These are phyloP conservation scores for Sebastes cheni DNA, from an alignment of 2,797 vertebrate genomes.

Conservation along the genomic window DNA sequence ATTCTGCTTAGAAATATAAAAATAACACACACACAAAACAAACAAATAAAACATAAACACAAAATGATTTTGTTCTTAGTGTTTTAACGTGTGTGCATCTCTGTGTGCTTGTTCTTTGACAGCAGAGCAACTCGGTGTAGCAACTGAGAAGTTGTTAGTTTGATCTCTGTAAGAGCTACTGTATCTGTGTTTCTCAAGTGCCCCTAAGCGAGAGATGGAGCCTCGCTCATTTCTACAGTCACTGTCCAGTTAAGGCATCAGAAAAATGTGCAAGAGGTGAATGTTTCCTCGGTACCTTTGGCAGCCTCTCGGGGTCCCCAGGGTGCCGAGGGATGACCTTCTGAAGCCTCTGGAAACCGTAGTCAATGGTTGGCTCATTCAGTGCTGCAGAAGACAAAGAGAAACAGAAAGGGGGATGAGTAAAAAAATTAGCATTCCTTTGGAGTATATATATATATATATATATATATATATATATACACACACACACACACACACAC, in stretches of 20 bases:
- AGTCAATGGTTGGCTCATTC: slow-evolving; percentile 98
- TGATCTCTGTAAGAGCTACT: slow-evolving; percentile 6
- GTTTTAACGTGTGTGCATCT: background rate
- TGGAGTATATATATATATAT: too few species aligned
- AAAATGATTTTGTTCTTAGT: slow-evolving; percentile 8
- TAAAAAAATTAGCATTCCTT: background rate
- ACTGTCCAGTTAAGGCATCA: background rate
- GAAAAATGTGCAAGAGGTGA: background rate
- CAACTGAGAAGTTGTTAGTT: slow-evolving; percentile 5
- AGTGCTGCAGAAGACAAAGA: slow-evolving; percentile 81
- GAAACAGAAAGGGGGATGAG: slow-evolving; percentile 15
- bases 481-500: too few species aligned
- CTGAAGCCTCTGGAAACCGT: slow-evolving; percentile 98
- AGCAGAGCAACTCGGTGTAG: background rate
- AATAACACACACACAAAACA: slow-evolving; percentile 6
- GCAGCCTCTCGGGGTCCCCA: slow-evolving; percentile 95
- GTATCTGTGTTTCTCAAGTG: slow-evolving; percentile 3
- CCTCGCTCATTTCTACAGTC: background rate
- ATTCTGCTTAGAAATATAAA: slow-evolving; percentile 22
- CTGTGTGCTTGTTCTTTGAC: slow-evolving; percentile 31
- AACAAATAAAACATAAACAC: slow-evolving; percentile 40
- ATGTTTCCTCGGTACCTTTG: slow-evolving; percentile 85
- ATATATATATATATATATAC: too few species aligned
- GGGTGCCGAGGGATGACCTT: slow-evolving; percentile 98
- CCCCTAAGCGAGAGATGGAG: background rate